phyloP scores from a whole-genome alignment of 2,113 vertebrate species.

The Corythoichthys haematopterus region DNA sequence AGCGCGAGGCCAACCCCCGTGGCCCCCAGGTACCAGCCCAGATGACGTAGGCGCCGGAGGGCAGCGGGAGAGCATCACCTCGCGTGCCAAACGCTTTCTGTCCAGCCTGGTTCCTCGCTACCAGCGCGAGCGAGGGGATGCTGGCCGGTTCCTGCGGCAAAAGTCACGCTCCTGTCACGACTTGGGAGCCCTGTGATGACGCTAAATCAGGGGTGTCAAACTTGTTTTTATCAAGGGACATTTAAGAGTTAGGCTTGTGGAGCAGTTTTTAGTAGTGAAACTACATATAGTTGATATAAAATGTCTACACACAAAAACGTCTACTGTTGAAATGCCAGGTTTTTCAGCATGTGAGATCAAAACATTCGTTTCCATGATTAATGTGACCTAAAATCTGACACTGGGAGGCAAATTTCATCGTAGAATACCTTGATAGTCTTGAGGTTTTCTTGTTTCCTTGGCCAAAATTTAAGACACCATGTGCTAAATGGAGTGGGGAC shows the following conservation, averaged over 20 bases:
- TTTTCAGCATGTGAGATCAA: no score
- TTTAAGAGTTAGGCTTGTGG: not conserved
- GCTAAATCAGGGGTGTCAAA: not conserved
- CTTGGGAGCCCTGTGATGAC: conserved; percentile 73
- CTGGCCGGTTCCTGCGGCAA: conserved; percentile 79
- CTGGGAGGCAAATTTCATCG: no score
- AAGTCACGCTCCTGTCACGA: conserved; percentile 86
- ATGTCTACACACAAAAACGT: not conserved
- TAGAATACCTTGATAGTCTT: no score
- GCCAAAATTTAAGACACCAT: no score
- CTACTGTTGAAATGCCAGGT: not conserved
- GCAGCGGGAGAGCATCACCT: conserved; percentile 81
- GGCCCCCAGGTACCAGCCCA: conserved; percentile 49
- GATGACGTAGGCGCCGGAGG: conserved; percentile 56
- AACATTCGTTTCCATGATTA: no score
- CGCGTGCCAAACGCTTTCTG: conserved; percentile 83
- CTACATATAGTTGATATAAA: not conserved
- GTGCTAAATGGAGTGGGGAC: no score
- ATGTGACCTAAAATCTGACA: no score
- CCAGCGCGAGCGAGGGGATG: conserved; percentile 59
- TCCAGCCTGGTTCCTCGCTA: conserved; percentile 79
- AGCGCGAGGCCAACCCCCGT: conserved; percentile 70
- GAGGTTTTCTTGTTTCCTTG: no score
- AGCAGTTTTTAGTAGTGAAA: not conserved
- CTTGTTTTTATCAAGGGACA: not conserved